Conservation (phyloP, 1,140 invertebrate species). For the Zaprionus ornatus region DNA sequence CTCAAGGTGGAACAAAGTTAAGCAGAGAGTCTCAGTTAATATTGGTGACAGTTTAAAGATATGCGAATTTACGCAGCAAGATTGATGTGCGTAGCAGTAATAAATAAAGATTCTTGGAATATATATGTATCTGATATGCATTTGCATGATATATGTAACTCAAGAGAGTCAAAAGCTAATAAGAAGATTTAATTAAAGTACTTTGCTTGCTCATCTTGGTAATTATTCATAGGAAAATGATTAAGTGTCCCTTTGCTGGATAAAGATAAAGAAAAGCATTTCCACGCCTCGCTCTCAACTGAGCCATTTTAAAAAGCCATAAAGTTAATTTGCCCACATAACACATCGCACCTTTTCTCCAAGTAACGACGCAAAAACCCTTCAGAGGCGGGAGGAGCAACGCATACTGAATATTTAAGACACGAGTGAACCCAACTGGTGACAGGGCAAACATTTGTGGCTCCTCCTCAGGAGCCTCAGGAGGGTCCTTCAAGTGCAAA, state of each 20-base stretch:
- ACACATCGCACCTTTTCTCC: conserved; percentile 1
- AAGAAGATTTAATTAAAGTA: neutral
- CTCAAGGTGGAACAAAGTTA: neutral
- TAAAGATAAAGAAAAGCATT: neutral
- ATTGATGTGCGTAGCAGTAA: neutral
- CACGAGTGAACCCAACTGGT: neutral
- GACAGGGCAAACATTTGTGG: conserved; percentile 45
- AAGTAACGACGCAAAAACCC: conserved; percentile 3
- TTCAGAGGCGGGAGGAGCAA: neutral
- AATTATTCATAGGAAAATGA: conserved; percentile 24
- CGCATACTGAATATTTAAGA: conserved; percentile 3
- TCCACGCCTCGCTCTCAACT: conserved; percentile 5
- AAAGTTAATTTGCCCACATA: conserved; percentile 31
- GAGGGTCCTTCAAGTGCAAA: conserved; percentile 47
- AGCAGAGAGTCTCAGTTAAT: neutral
- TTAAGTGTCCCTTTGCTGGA: neutral
- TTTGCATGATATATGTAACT: too few species aligned
- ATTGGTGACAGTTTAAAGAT: neutral
- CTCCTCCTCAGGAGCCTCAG: conserved; percentile 17
- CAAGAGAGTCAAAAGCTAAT: too few species aligned
- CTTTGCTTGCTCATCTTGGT: neutral
- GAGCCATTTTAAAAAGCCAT: conserved; percentile 16
- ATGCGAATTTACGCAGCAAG: neutral
- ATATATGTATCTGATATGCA: too few species aligned
- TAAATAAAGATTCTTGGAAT: neutral